Evolutionary conservation across 2,797 vertebrate genomes (phyloP).

Genomic region (Lepus townsendii): DNA sequence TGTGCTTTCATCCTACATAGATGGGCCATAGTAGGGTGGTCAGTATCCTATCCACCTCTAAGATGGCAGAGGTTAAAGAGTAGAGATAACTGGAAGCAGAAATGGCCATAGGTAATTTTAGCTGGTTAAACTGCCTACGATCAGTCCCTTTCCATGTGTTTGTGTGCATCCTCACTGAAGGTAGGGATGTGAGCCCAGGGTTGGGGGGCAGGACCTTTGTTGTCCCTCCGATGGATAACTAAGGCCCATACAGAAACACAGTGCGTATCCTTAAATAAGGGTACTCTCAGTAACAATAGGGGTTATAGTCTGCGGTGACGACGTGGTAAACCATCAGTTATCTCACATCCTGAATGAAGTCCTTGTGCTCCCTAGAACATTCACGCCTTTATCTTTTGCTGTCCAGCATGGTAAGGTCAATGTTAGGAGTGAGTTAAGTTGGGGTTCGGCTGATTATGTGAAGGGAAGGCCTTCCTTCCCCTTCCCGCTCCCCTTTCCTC

Average conservation of each 20-base stretch:
- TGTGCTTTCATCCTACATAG: not conserved
- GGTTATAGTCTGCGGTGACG: not conserved
- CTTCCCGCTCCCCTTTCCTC: not conserved
- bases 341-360: not conserved
- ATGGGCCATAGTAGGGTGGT: not conserved
- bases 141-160: not conserved
- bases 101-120: constrained; percentile 14
- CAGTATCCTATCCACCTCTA: not conserved
- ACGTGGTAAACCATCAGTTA: not conserved
- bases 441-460: not conserved
- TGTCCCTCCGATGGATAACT: constrained; percentile 10
- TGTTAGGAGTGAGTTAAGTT: not conserved
- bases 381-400: not conserved
- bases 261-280: not conserved
- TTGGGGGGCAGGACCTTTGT: not conserved
- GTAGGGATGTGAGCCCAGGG: not conserved
- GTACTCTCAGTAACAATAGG: not conserved
- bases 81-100: not conserved
- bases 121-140: not conserved
- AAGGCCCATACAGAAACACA: not conserved
- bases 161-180: not conserved
- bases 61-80: not conserved
- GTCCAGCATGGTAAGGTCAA: not conserved
- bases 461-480: not conserved
- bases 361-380: not conserved